These are phyloP conservation scores for Heliconius congener DNA, from an alignment of 1,140 invertebrate species.

Conservation along the genomic window DNA sequence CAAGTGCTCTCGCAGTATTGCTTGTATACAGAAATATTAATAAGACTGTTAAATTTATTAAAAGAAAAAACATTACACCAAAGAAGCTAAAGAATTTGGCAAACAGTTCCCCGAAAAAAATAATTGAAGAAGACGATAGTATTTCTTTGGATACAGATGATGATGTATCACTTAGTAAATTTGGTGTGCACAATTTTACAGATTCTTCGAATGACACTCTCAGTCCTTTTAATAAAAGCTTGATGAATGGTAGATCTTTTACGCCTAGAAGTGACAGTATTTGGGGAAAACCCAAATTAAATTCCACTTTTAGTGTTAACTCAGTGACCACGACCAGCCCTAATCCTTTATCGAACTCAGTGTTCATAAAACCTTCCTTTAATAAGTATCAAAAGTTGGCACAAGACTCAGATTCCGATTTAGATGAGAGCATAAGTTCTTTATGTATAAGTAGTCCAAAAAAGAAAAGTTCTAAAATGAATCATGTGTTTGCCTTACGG, in stretches of 20 bases:
- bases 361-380: constrained; percentile 70
- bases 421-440: constrained; percentile 77
- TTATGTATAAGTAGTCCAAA: constrained; percentile 70
- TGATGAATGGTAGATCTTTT: constrained; percentile 64
- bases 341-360: constrained; percentile 57
- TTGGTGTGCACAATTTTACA: constrained; percentile 67
- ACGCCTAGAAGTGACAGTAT: constrained; percentile 60
- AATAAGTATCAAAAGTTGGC: constrained; percentile 71
- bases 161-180: constrained; percentile 74
- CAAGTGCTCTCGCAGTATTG: constrained; percentile 54
- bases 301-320: constrained; percentile 71
- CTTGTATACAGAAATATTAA: constrained; percentile 60
- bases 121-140: constrained; percentile 60
- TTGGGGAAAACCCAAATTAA: constrained; percentile 68
- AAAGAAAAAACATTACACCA: constrained; percentile 50
- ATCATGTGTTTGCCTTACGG: constrained; percentile 69
- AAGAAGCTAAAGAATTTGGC: constrained; percentile 59
- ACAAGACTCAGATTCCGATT: constrained; percentile 74
- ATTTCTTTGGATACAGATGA: constrained; percentile 65
- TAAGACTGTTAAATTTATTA: constrained; percentile 43
- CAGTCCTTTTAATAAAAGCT: constrained; percentile 54
- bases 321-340: constrained; percentile 54
- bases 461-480: constrained; percentile 57
- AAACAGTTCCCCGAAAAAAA: constrained; percentile 48
- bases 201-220: constrained; percentile 68